Evolutionary conservation across 2,113 vertebrate genomes (phyloP).

Genomic region (Ancistrus triradiatus): DNA sequence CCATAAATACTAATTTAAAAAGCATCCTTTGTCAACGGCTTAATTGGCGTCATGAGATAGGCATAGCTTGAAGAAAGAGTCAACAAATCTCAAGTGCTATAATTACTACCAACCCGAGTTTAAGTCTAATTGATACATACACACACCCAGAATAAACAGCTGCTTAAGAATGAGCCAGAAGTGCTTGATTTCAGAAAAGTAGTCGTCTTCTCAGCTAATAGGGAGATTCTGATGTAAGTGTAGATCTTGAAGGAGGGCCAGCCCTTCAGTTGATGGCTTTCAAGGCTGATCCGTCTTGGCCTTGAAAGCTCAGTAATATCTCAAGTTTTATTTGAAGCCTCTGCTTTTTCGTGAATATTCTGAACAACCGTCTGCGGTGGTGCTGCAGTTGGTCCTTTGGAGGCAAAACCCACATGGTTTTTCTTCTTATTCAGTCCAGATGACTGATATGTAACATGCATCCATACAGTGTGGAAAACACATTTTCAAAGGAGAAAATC

Average conservation of each 20-base stretch:
- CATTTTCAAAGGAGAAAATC: constrained; percentile 74
- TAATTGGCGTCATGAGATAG: constrained; percentile 25
- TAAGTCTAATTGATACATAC: constrained; percentile 21
- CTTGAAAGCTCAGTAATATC: constrained; percentile 61
- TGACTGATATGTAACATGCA: constrained; percentile 56
- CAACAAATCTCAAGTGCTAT: constrained; percentile 15
- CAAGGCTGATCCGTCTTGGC: constrained; percentile 61
- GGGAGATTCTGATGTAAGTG: constrained; percentile 57
- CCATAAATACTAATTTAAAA: constrained; percentile 30
- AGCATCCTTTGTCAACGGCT: constrained; percentile 10
- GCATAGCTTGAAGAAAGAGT: constrained; percentile 1
- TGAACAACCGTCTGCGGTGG: constrained; percentile 41
- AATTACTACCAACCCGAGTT: constrained; percentile 15
- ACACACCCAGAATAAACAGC: constrained; percentile 2
- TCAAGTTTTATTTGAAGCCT: constrained; percentile 48
- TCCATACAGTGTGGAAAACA: constrained; percentile 61
- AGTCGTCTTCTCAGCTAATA: not conserved
- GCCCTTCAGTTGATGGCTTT: constrained; percentile 58
- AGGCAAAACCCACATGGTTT: constrained; percentile 54
- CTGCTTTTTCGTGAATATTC: constrained; percentile 43
- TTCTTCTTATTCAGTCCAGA: constrained; percentile 68
- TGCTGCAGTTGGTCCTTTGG: constrained; percentile 51
- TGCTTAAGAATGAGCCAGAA: constrained; percentile 11
- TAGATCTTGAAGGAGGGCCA: constrained; percentile 58
- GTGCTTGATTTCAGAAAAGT: constrained; percentile 6